Percentiles rank a stretch among this genome's conserved stretches.
These are phyloP conservation scores for Lysandra coridon DNA, from an alignment of 2,888 invertebrate species.

Conservation along the genomic window DNA sequence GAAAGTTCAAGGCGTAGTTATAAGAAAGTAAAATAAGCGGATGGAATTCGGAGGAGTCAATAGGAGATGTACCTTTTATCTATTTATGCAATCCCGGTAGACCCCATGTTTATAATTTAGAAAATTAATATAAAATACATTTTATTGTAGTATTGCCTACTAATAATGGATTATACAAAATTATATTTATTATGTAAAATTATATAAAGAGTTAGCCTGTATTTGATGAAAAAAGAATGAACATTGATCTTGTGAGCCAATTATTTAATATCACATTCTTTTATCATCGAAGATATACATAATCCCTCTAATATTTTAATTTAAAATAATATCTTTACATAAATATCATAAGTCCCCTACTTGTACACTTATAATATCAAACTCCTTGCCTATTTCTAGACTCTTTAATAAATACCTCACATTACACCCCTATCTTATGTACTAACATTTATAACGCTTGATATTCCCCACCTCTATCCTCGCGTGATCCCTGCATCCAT, in stretches of 20 bases:
- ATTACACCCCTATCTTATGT: slow-evolving; percentile 1
- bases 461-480: slow-evolving; percentile 1
- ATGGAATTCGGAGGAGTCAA: neutral
- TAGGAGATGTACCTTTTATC: neutral
- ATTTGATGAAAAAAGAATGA: neutral
- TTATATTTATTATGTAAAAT: neutral
- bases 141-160: neutral
- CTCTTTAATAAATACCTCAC: neutral
- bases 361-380: neutral
- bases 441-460: slow-evolving; percentile 2
- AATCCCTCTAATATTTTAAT: neutral
- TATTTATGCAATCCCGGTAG: slow-evolving; percentile 17
- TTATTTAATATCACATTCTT: neutral
- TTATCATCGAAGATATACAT: neutral
- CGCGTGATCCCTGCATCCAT: slow-evolving; percentile 12
- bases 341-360: neutral
- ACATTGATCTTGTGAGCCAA: neutral
- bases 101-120: neutral
- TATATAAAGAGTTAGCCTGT: neutral
- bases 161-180: neutral
- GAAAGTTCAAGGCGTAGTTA: neutral
- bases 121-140: neutral
- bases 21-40: neutral
- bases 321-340: neutral
- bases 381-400: neutral